Evolutionary conservation across 2,888 invertebrate species (phyloP).

Genomic region (Dioctria rufipes): DNA sequence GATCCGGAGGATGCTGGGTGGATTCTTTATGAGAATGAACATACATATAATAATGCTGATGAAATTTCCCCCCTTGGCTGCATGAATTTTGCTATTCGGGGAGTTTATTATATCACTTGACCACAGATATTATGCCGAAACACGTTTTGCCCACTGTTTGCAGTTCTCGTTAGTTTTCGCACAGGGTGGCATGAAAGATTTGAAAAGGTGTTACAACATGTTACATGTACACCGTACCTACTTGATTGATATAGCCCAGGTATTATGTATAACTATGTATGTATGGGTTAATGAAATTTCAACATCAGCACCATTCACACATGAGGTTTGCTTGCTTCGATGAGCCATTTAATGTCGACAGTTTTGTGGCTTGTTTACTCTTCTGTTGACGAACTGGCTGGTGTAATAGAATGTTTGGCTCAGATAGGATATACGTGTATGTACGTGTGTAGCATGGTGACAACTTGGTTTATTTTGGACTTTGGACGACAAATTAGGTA

Average conservation of each 20-base stretch:
- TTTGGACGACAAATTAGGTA: slow-evolving; percentile 33
- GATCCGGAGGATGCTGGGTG: neutral
- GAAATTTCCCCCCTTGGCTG: neutral
- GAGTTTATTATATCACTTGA: neutral
- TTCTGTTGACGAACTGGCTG: slow-evolving; percentile 27
- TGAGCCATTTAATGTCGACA: slow-evolving; percentile 24
- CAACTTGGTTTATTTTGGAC: slow-evolving; percentile 8
- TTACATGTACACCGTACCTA: neutral
- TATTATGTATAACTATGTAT: neutral
- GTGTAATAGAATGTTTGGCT: slow-evolving; percentile 9
- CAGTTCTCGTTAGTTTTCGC: slow-evolving; percentile 52
- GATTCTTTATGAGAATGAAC: neutral
- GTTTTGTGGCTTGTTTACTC: slow-evolving; percentile 31
- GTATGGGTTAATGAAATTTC: neutral
- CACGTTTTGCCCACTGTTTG: slow-evolving; percentile 56
- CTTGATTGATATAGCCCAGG: neutral
- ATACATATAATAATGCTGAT: neutral
- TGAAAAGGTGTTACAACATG: slow-evolving; percentile 12
- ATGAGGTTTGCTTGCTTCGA: slow-evolving; percentile 10
- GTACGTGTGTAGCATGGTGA: too few relatives aligned
- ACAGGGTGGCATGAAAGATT: neutral
- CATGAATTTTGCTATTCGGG: slow-evolving; percentile 12
- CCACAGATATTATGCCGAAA: slow-evolving; percentile 49
- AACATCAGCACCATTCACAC: slow-evolving; percentile 6
- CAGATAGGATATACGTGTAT: slow-evolving; percentile 4